Conservation (phyloP, 1,140 invertebrate species). For the Tribolium castaneum region DNA sequence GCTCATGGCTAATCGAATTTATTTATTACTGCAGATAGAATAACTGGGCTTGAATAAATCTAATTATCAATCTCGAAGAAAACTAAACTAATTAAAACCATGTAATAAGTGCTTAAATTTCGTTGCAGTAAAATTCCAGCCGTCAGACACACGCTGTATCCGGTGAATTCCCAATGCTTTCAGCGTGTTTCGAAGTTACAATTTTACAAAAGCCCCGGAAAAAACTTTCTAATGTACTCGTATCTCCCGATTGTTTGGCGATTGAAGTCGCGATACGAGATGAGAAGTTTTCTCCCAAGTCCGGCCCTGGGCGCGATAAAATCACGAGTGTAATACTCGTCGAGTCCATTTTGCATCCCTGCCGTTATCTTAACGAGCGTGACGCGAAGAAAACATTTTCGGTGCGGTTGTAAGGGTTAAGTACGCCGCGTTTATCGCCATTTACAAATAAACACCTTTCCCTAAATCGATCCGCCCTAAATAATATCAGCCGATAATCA, state of each 20-base stretch:
- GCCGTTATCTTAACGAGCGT: slow-evolving; percentile 48
- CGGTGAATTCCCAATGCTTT: not conserved
- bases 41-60: not conserved
- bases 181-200: not conserved
- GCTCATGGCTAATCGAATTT: not conserved
- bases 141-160: not conserved
- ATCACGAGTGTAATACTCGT: slow-evolving; percentile 40
- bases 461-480: slow-evolving; percentile 31
- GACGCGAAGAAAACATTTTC: slow-evolving; percentile 43
- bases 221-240: slow-evolving; percentile 5
- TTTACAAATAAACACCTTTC: slow-evolving; percentile 50
- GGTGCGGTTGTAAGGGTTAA: slow-evolving; percentile 37
- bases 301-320: slow-evolving; percentile 25
- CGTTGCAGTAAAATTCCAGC: not conserved
- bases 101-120: not conserved
- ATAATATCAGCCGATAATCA: slow-evolving; percentile 27
- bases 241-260: slow-evolving; percentile 10
- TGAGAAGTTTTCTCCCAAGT: slow-evolving; percentile 13
- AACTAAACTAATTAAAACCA: not conserved
- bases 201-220: not conserved
- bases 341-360: slow-evolving; percentile 52
- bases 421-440: slow-evolving; percentile 47
- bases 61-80: not conserved
- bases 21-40: not conserved
- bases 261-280: slow-evolving; percentile 11